Evolutionary conservation across 2,888 invertebrate genomes (phyloP).

Genomic region (Zele albiditarsus): DNA sequence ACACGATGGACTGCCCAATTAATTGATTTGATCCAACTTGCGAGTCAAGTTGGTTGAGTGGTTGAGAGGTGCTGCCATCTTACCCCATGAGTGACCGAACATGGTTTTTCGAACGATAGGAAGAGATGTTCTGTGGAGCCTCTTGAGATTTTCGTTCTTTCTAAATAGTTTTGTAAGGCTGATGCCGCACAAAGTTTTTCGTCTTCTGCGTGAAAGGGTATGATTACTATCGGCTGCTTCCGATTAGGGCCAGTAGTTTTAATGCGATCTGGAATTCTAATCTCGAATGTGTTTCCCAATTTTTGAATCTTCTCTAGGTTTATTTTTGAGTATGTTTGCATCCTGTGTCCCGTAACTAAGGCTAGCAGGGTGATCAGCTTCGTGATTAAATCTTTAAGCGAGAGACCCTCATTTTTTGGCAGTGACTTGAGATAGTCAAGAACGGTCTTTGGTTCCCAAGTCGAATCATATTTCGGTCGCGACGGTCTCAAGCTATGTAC

Average conservation of each 20-base stretch:
- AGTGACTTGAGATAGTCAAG: conserved; percentile 30
- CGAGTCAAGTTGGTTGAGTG: no score
- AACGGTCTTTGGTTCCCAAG: conserved; percentile 44
- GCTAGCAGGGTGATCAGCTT: conserved; percentile 45
- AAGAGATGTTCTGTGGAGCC: conserved; percentile 29
- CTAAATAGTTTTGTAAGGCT: conserved; percentile 36
- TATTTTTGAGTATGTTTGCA: conserved; percentile 44
- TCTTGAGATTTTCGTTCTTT: conserved; percentile 37
- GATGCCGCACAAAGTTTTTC: conserved; percentile 39
- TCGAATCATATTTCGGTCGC: conserved; percentile 45
- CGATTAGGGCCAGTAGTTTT: conserved; percentile 41
- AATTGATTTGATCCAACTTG: no score
- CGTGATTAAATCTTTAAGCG: conserved; percentile 36
- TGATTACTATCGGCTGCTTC: conserved; percentile 33
- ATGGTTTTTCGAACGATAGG: conserved; percentile 41
- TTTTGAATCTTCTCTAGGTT: conserved; percentile 40
- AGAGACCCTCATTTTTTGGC: conserved; percentile 40
- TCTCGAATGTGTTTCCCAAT: conserved; percentile 41
- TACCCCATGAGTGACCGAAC: no score
- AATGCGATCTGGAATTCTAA: conserved; percentile 42
- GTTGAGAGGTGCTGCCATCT: no score
- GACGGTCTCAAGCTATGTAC: conserved; percentile 50
- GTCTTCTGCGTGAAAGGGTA: conserved; percentile 38
- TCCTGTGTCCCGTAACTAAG: conserved; percentile 43
- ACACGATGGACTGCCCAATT: no score